Evolutionary conservation across 2,113 vertebrate genomes (phyloP), one percentile per base, ranked within the genome.

Genomic region (Mionectes macconnelli): DNA sequence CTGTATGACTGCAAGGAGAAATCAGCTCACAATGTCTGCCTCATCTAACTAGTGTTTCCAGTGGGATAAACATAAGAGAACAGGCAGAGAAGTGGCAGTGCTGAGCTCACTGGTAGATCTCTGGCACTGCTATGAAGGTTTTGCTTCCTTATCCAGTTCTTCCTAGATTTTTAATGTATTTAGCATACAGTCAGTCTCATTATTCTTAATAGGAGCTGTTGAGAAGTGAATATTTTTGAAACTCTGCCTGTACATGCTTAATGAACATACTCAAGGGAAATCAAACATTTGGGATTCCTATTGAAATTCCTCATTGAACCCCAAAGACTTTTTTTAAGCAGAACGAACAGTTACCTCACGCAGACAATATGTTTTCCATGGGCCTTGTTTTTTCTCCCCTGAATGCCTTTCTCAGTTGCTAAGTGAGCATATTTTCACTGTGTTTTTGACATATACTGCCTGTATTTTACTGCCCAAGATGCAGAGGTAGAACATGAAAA

Each of bases 261-360:
- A 94, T 80, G 87, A 95, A 67, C 49, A 2, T 3, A 10, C 87
- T 95, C 75, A 74, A 76, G 93, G 75, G 93, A 93, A 95, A 74
- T 90, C 28, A 85, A 70, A 83, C 87, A 67, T 90, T 93, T 84
- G 67, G 47, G 68, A 90, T 94, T 90, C 70, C 87, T 88, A 27
- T 63, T 92, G 85, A 90, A 96, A 96, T 96, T 96, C 92, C 42
- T 92, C 30, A 9, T 10, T 89, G 90, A 95, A 91, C 67, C 50
- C 92, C 11, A 1, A 87, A 78, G 77, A 69, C 28, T 35, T 47
- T 88, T 91, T 94, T 69, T 47, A 93, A 77, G 49, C 76, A 75
- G 85, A 63, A 91, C 67, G 45, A 93, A 30, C 16, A 40, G 45
- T 94, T 93, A 79, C 57, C 94, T 94, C 93, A 95, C 82, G 49